Percentiles rank a stretch among this genome's conserved stretches.
phyloP scores from a whole-genome alignment of 2,113 vertebrate species.

The Microcebus murinus region DNA sequence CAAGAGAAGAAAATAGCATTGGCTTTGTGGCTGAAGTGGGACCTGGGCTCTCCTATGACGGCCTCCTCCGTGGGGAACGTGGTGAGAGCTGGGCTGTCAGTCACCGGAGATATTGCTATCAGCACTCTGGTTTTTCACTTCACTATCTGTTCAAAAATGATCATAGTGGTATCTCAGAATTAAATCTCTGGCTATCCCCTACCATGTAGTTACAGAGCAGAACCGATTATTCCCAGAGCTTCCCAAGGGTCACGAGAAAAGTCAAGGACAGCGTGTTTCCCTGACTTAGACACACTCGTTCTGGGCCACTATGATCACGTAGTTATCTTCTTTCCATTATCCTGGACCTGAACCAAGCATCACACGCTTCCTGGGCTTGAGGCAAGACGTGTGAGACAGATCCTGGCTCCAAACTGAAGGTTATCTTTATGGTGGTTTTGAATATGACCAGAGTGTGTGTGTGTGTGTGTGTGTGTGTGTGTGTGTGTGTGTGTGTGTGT shows the following conservation, averaged over 20 bases:
- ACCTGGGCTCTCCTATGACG: background rate
- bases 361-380: background rate
- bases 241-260: background rate
- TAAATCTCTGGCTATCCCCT: background rate
- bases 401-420: background rate
- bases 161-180: background rate
- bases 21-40: background rate
- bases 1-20: background rate
- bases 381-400: background rate
- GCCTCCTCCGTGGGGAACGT: rapidly evolving
- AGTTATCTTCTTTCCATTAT: background rate
- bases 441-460: background rate
- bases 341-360: background rate
- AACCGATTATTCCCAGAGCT: background rate
- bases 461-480: background rate
- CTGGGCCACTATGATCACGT: background rate
- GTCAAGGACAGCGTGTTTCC: background rate
- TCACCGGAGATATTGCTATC: background rate
- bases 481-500: background rate
- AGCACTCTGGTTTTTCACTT: background rate
- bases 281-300: background rate
- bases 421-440: background rate
- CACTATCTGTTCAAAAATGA: background rate
- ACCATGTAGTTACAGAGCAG: background rate
- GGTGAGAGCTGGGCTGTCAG: background rate